Base-by-base conservation (phyloP, 1,140 invertebrate genomes). In the Rhyzopertha dominica region DNA sequence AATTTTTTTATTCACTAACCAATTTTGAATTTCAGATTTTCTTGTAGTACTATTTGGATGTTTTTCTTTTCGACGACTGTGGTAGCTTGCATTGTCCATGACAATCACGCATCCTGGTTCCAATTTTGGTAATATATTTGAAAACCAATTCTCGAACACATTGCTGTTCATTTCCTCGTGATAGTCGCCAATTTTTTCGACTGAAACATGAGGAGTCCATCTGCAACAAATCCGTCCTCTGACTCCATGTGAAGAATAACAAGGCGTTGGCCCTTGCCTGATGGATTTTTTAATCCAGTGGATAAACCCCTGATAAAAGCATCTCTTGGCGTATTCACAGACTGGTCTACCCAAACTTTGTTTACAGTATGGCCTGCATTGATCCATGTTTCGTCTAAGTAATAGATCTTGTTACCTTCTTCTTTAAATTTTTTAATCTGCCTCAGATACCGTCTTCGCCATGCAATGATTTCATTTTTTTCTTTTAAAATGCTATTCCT, bases 241-340 rank as follows among this genome's bases (percentile, higher is more conserved):
- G 43, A 43, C 32, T 54, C 58, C 47, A 62, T 58, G 47, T 62
- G 53, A 22, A 48, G 30, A 40, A 59, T 54, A 40, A 65, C 60
- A 18, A 63, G 29, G 30, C 53, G 49, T 49, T 43, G 54, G 10
- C 61, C 52, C 47, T 59, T 66, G 47, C 56, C 58, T 23, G 55
- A 37, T 23, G 55, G 58, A 45, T 51, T 44, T 54, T 59, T 61
- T 51, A 65, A 56, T 7, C 61, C 61, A 37, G 59, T 62, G 7
- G 55, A 51, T 19, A 63, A 37, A 13, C 60, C 58, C 28, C 51
- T 43, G 8, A 52, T 45, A 36, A 58, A 57, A n/a, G 50, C 50
- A 42, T 14, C 43, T 32, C 12, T n/a, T 4, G 36, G 39, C 23
- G 31, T 26, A 36, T 39, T 41, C n/a, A 55, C 17, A 34, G 32